A percentile compares a stretch with the other conserved stretches of the same genome.
phyloP scores from a whole-genome alignment of 2,113 vertebrate species.

The Chamaea fasciata region DNA sequence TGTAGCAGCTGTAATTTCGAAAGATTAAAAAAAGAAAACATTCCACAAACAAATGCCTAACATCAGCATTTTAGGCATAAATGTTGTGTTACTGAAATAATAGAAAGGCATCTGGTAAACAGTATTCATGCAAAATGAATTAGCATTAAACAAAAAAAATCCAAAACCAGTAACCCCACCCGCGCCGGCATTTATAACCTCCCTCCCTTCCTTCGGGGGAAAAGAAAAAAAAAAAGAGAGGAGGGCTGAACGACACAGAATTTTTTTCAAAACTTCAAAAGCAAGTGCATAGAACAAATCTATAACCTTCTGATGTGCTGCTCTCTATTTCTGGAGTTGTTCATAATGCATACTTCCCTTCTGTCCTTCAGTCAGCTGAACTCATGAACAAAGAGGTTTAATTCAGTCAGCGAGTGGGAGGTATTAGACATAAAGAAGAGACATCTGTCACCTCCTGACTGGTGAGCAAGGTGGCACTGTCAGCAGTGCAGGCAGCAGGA shows the following conservation, averaged over 20 bases:
- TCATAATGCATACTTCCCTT: not conserved
- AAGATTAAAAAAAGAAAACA: not conserved
- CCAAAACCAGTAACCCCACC: not conserved
- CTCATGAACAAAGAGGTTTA: not conserved
- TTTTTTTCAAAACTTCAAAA: not conserved
- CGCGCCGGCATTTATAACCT: not conserved
- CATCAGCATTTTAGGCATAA: not conserved
- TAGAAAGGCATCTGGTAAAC: not conserved
- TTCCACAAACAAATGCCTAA: not conserved
- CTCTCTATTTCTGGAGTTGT: not conserved
- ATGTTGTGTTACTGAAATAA: not conserved
- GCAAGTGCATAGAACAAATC: not conserved
- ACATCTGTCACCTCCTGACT: not conserved
- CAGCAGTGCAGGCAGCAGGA: not conserved
- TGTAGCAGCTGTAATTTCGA: not conserved
- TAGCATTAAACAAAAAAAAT: not conserved
- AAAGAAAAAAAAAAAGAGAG: not conserved
- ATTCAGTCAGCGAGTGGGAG: not conserved
- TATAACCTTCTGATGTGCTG: not conserved
- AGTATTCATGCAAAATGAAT: not conserved
- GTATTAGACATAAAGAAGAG: not conserved
- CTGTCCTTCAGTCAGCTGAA: not conserved
- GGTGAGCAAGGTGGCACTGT: not conserved
- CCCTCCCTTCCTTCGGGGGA: rapidly evolving
- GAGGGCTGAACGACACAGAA: not conserved